A percentile compares a stretch with the other conserved stretches of the same genome.
These are phyloP conservation scores for Silurus meridionalis DNA, from an alignment of 2,113 vertebrate species.

Conservation along the genomic window DNA sequence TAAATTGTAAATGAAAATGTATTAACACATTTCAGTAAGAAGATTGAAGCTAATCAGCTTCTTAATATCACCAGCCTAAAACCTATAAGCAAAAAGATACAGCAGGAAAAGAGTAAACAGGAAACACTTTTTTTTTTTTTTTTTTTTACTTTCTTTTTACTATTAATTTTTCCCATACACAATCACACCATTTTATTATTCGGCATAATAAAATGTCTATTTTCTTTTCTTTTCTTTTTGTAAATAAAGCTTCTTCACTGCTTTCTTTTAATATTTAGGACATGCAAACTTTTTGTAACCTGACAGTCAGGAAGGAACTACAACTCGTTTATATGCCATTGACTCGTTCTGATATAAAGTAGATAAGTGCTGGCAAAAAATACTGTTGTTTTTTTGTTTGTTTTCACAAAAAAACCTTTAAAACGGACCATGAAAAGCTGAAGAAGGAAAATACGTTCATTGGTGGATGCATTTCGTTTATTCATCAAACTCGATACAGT, in stretches of 20 bases:
- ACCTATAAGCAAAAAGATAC: not conserved
- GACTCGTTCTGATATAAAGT: no score
- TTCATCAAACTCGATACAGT: not conserved
- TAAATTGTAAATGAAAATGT: not conserved
- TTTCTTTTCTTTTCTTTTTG: not conserved
- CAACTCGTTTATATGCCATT: no score
- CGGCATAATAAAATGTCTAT: not conserved
- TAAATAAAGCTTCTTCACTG: not conserved
- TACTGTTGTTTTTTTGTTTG: no score
- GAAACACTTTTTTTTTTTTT: not conserved
- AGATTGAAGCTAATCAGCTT: not conserved
- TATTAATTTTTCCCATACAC: not conserved
- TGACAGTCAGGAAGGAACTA: no score
- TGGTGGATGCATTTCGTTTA: constrained; percentile 6
- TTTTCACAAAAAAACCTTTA: not conserved
- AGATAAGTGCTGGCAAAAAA: no score
- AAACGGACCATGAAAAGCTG: not conserved
- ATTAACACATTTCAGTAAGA: not conserved
- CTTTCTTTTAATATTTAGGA: no score
- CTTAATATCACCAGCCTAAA: not conserved
- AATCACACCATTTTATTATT: not conserved
- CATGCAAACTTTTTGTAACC: no score
- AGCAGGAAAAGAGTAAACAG: not conserved
- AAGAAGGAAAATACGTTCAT: not conserved
- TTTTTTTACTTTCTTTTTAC: not conserved